Conservation (phyloP, 2,797 vertebrate genomes). For the Acropternis orthonyx region DNA sequence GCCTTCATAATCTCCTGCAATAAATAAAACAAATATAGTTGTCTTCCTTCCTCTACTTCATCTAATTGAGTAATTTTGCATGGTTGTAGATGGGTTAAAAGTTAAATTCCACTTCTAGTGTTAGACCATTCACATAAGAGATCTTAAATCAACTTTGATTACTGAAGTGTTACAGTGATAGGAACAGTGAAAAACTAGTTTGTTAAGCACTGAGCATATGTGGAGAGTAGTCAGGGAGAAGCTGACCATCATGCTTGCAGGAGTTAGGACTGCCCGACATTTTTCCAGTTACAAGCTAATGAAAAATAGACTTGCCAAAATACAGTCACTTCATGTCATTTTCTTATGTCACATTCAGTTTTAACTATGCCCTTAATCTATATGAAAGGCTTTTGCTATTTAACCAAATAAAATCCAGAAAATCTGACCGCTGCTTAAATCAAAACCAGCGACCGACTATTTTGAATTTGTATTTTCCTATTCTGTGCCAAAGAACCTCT, state of each 20-base stretch:
- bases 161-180: background rate
- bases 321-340: background rate
- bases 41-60: background rate
- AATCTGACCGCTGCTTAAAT: background rate
- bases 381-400: background rate
- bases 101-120: background rate
- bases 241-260: background rate
- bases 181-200: background rate
- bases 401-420: background rate
- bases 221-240: background rate
- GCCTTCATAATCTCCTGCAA: background rate
- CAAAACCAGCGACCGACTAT: background rate
- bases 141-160: background rate
- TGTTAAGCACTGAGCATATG: background rate
- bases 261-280: background rate
- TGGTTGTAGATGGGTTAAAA: background rate
- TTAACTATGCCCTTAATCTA: background rate
- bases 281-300: background rate
- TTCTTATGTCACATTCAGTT: background rate
- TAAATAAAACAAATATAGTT: background rate
- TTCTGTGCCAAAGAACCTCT: background rate
- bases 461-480: background rate
- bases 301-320: background rate
- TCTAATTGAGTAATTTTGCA: background rate
- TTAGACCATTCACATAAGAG: background rate